Base-by-base conservation (phyloP, 2,113 vertebrate genomes). In the Lasiurus cinereus region DNA sequence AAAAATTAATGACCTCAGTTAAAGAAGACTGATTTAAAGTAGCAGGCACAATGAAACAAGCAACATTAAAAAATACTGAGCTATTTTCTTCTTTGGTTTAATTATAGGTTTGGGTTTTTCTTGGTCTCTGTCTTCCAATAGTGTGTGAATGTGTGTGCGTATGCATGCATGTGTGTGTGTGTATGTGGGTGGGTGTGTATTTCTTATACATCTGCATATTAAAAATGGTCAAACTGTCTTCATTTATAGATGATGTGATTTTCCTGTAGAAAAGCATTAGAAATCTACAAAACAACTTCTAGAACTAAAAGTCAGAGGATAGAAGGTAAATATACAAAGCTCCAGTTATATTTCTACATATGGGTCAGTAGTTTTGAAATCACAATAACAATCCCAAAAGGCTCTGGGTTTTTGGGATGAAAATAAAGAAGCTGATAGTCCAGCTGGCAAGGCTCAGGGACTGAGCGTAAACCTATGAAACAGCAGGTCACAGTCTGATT, bases 221-320 rank as follows among this genome's bases (percentile, higher is more conserved):
- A 92, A 91, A 93, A 84, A 69, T 46, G 79, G 39, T 69, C 78
- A 94, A 48, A 76, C 3, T 76, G 27, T 80, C 50, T 90, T 66
- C 77, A 80, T 46, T 76, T 48, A 29, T 6, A 70, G 48, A 79
- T 82, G 43, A 43, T 6, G 48, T 50, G 11, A 93, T 59, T 93
- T 86, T 62, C 54, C 74, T 43, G 46, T 82, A 64, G 48, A 29
- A 88, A 96, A 94, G 50, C 67, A 93, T 36, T 24, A 69, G 24
- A 24, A 85, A 93, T 80, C n/a, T 86, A 93, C 13, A 93, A 94
- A 93, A 79, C n/a, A 84, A 90, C n/a, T 27, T 87, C n/a, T 29
- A 62, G 19, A 88, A 90, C 69, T 66, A 83, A 86, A 85, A 33
- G n/a, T 74, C 74, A 76, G 5, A 80, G 73, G 31, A 85, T 50